These are phyloP conservation scores for Urosaurus nigricauda DNA, from an alignment of 2,797 vertebrate genomes.

Conservation along the genomic window DNA sequence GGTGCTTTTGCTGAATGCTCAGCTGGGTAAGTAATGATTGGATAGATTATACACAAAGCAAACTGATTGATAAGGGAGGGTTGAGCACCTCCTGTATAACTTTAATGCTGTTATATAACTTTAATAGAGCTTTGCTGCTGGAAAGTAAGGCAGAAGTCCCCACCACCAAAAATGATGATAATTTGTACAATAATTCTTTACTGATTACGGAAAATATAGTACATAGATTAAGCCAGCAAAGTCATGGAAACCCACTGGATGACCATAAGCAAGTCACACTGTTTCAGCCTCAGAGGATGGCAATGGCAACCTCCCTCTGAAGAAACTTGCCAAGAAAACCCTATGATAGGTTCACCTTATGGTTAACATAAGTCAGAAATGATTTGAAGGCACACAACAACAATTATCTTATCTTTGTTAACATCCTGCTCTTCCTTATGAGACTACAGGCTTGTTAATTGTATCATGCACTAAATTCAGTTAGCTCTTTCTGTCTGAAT, in stretches of 20 bases:
- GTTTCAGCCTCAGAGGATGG: too few species aligned
- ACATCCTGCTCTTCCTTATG: neutral
- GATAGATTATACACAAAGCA: neutral
- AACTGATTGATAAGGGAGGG: neutral
- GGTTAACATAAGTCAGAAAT: too few species aligned
- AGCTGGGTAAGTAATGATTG: slow-evolving; percentile 74
- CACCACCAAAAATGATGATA: neutral
- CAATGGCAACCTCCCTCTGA: too few species aligned
- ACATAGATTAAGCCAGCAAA: neutral
- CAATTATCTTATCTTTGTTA: neutral
- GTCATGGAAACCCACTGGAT: too few species aligned
- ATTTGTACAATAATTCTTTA: neutral
- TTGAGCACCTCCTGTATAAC: neutral
- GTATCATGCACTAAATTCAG: neutral
- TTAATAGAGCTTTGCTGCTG: neutral
- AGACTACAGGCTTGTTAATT: neutral
- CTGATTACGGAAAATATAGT: neutral
- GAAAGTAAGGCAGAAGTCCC: neutral
- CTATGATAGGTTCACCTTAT: too few species aligned
- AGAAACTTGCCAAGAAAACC: too few species aligned
- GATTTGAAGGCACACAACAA: too few species aligned
- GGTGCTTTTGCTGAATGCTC: slow-evolving; percentile 77
- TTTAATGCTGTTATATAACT: neutral
- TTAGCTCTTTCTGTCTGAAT: neutral
- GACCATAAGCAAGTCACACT: too few species aligned